Percentiles rank a stretch among this genome's conserved stretches.
Evolutionary conservation across 2,113 vertebrate species (phyloP).

Genomic region (Psephotus haematonotus): DNA sequence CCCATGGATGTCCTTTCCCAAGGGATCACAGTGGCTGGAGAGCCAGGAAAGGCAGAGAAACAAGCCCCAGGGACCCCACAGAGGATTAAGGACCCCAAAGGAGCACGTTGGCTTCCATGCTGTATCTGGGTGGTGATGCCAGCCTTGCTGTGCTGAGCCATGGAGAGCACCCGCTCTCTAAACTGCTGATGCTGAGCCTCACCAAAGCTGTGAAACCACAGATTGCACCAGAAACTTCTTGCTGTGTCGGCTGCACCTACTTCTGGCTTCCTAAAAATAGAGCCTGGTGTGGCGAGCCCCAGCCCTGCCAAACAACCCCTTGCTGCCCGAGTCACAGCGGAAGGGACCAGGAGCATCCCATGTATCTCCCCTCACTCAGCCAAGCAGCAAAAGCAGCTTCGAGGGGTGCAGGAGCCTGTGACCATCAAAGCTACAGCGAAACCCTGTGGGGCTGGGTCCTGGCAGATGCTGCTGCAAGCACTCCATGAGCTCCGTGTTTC

Average conservation of each 20-base stretch:
- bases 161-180: background rate
- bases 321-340: background rate
- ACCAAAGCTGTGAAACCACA: background rate
- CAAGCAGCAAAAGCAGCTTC: background rate
- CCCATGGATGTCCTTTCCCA: rapidly evolving
- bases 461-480: rapidly evolving
- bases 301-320: background rate
- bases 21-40: background rate
- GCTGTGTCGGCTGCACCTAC: background rate
- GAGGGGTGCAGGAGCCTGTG: background rate
- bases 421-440: background rate
- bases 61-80: background rate
- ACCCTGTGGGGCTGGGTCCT: background rate
- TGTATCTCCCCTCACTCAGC: rapidly evolving
- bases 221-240: constrained; percentile 49
- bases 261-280: constrained; percentile 54
- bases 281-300: background rate
- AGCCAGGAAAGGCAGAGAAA: background rate
- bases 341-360: background rate
- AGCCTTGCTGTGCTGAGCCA: background rate
- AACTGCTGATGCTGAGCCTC: constrained; percentile 11
- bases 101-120: rapidly evolving
- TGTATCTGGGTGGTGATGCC: background rate
- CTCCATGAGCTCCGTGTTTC: background rate
- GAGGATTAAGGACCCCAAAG: background rate